phyloP scores from a whole-genome alignment of 2,888 invertebrate species.

The Lysandra bellargus region DNA sequence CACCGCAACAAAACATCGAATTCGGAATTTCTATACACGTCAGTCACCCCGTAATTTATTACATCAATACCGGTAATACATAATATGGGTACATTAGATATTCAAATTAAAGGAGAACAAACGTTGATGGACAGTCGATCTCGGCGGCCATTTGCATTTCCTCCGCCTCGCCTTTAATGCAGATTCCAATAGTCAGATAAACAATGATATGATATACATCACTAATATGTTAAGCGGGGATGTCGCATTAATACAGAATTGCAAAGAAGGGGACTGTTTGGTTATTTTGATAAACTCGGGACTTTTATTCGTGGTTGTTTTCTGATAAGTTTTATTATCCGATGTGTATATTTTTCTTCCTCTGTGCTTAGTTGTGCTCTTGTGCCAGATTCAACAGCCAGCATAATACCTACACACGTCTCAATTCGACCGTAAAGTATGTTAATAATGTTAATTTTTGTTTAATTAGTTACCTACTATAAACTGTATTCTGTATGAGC shows the following conservation, averaged over 20 bases:
- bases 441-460: no score
- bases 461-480: no score
- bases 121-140: conserved; percentile 75
- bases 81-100: conserved; percentile 60
- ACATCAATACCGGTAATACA: conserved; percentile 33
- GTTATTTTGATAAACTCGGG: conserved; percentile 3
- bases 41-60: conserved; percentile 4
- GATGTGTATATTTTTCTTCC: background rate
- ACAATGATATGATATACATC: conserved; percentile 48
- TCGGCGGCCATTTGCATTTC: conserved; percentile 70
- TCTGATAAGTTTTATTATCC: background rate
- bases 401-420: no score
- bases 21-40: background rate
- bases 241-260: conserved; percentile 23
- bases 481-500: no score
- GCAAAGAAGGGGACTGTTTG: conserved; percentile 10
- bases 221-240: conserved; percentile 38
- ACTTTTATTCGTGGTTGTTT: background rate
- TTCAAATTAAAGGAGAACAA: conserved; percentile 74
- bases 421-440: no score
- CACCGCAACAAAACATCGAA: background rate
- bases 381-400: no score
- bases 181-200: conserved; percentile 62
- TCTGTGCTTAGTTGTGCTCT: background rate
- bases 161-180: conserved; percentile 67